Percentiles rank a stretch among this genome's conserved stretches.
Conservation (phyloP, 2,888 invertebrate species). For the Trypoxylon attenuatum region DNA sequence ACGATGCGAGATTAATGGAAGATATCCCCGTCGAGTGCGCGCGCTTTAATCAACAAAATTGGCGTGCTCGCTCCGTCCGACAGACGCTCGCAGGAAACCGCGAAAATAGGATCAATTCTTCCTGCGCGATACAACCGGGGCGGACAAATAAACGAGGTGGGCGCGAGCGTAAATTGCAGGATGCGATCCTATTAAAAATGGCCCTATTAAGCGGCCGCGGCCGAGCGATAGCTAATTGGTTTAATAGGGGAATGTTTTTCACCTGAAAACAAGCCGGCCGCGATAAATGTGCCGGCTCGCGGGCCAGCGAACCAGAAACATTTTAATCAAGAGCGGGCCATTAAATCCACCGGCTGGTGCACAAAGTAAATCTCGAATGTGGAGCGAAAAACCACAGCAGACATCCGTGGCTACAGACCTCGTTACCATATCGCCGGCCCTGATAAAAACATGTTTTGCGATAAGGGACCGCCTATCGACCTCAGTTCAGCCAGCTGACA, state of each 20-base stretch:
- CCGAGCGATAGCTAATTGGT: too few relatives aligned
- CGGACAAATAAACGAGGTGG: too few relatives aligned
- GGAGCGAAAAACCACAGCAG: conserved; percentile 39
- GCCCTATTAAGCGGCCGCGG: not conserved
- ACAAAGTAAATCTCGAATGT: conserved; percentile 30
- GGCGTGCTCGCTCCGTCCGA: conserved; percentile 30
- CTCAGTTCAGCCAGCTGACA: conserved; percentile 28
- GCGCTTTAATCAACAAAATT: conserved; percentile 60
- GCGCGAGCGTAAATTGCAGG: not conserved
- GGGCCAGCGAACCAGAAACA: conserved; percentile 30
- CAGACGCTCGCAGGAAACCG: conserved; percentile 1
- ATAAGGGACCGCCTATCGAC: conserved; percentile 31
- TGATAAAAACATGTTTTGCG: conserved; percentile 50
- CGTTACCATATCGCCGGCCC: conserved; percentile 46
- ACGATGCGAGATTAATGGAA: conserved; percentile 59
- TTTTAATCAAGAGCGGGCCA: conserved; percentile 38
- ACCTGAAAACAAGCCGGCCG: too few relatives aligned
- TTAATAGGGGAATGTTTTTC: too few relatives aligned
- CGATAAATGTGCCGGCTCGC: conserved; percentile 19
- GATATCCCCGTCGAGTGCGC: conserved; percentile 54
- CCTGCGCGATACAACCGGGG: too few relatives aligned
- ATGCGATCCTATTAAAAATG: not conserved
- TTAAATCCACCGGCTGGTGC: conserved; percentile 26
- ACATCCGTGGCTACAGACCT: conserved; percentile 47
- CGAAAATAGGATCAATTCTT: not conserved